Evolutionary conservation across 2,888 invertebrate species (phyloP), one percentile per base, ranked within the genome.

Genomic region (Lobophora halterata): DNA sequence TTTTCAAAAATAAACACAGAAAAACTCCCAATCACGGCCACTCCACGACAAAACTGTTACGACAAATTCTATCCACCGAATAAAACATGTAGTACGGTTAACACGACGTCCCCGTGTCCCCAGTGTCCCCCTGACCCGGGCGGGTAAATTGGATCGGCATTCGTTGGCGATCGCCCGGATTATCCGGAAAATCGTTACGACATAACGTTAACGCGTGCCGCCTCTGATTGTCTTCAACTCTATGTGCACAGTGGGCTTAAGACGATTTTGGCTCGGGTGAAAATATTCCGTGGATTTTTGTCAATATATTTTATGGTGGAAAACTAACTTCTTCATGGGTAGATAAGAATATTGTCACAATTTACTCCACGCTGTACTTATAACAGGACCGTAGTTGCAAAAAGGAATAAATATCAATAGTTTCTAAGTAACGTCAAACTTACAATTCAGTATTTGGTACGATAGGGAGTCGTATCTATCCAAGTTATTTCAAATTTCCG

Each of bases 91-190:
- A 43, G 47, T 41, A 40, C 41, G 32, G 29, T 42, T 46, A 47
- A 48, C 41, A 49, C 34, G 36, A 41, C 14, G 47, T 51, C 43
- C 46, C n/a, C n/a, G n/a, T n/a, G n/a, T n/a, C n/a, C n/a, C 48
- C 17, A 26, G 23, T 23, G 23, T 17, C 18, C 38, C 7, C 37
- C 27, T 32, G 45, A 44, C 43, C 45, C 52, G 46, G 40, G 32
- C 35, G 51, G 48, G 64, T 62, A 70, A 74, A 75, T 72, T 75
- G 73, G 72, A 73, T 70, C 57, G 58, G 57, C 61, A 57, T 58
- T 54, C 59, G 60, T 55, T 46, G 51, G 39, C 49, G 42, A 47
- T 51, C 49, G 34, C 40, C 12, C 34, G 61, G 64, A 62, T 64
- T 62, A 67, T 65, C 61, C 54, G 46, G 30, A 54, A 41, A 44